Conservation (phyloP, 1,140 invertebrate genomes). For the Caenorhabditis inopinata region DNA sequence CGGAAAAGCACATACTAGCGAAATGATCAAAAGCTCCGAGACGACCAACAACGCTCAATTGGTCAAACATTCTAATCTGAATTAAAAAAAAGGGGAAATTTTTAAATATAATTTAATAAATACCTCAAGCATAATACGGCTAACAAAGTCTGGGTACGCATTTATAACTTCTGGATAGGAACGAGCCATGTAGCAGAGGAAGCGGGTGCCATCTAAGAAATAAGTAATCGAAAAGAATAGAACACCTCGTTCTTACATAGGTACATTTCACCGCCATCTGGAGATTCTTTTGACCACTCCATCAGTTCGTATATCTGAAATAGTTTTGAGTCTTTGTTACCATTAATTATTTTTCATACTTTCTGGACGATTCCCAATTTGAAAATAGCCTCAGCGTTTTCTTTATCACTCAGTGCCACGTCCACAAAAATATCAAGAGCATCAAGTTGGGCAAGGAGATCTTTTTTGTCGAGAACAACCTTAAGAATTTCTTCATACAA, state of each 20-base stretch:
- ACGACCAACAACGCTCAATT: not conserved
- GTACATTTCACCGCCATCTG: not conserved
- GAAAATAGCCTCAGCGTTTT: not conserved
- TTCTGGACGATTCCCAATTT: not conserved
- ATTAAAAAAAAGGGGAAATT: not conserved
- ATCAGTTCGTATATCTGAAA: not conserved
- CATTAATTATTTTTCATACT: not conserved
- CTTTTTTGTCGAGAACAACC: not conserved
- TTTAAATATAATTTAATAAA: not conserved
- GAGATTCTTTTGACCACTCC: not conserved
- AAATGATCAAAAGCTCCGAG: conserved; percentile 9
- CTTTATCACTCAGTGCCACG: not conserved
- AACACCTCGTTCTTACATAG: not conserved
- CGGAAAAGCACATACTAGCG: not conserved
- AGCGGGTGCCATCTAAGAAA: not conserved
- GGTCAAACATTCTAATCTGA: not conserved
- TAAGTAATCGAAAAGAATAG: too few species aligned
- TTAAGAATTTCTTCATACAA: not conserved
- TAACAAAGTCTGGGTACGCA: not conserved
- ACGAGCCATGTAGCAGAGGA: not conserved
- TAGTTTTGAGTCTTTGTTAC: too few species aligned
- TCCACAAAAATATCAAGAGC: not conserved
- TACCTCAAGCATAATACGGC: not conserved
- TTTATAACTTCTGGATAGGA: not conserved
- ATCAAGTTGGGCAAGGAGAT: conserved; percentile 5